These are phyloP conservation scores for Zootoca vivipara DNA, from an alignment of 2,113 vertebrate genomes.

Conservation along the genomic window DNA sequence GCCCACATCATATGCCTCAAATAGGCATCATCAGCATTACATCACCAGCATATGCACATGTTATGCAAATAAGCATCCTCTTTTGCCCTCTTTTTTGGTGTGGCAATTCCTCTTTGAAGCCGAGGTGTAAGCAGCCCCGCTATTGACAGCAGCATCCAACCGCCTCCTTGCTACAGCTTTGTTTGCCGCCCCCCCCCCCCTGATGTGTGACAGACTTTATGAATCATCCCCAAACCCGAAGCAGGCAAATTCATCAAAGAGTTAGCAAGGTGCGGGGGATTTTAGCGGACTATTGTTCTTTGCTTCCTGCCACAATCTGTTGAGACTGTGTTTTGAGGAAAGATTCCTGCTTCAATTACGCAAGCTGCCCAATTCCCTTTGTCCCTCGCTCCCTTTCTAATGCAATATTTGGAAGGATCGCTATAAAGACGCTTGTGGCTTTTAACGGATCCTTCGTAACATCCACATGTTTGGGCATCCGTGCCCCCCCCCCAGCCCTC, in stretches of 20 bases:
- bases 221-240: not conserved
- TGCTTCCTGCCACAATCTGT: not conserved
- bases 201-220: not conserved
- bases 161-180: not conserved
- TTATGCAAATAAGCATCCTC: too few species aligned
- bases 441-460: conserved; percentile 69
- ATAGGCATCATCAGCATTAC: too few species aligned
- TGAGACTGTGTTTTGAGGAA: not conserved
- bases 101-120: not conserved
- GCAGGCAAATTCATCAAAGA: accelerated
- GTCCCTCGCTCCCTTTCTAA: conserved; percentile 38
- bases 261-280: accelerated
- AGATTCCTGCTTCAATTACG: accelerated
- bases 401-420: conserved; percentile 58
- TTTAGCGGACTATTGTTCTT: not conserved
- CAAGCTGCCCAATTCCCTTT: not conserved
- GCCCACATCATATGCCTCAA: too few species aligned
- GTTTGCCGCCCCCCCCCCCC: not conserved
- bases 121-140: not conserved
- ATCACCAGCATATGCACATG: too few species aligned
- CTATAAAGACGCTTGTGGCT: conserved; percentile 55
- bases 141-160: too few species aligned
- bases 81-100: too few species aligned
- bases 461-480: not conserved
- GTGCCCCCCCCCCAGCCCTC: too few species aligned